Evolutionary conservation across 2,888 invertebrate genomes (phyloP), one percentile per base, ranked within the genome.

Genomic region (Copidosoma aretas): DNA sequence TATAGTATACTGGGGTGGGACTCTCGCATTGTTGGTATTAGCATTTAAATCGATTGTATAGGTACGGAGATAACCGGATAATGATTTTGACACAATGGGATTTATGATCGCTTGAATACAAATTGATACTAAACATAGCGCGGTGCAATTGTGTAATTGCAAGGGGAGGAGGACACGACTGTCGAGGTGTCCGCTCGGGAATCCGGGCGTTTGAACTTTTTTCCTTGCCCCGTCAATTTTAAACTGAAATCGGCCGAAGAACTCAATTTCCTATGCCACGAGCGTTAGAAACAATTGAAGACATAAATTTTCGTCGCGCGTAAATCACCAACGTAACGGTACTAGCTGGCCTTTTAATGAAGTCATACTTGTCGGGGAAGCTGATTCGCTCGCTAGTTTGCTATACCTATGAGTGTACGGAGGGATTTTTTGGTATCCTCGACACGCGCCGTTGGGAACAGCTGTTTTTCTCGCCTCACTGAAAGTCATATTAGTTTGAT

Each of bases 351-450:
- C 64, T 43, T 61, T 68, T 68, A 64, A 68, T 64, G 64, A 68
- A 64, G 60, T 57, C 43, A 57, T 2, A 25, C 56, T 56, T 60
- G 64, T 68, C 64, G 61, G 64, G 56, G 64, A 43, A 53, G 60
- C 60, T 46, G 21, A 32, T 17, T 46, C 12, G 43, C 12, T 3
- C 43, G 25, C 60, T 25, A 59, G 51, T 51, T 41, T 68, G 56
- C 43, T 49, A 57, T 64, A 60, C 61, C 62, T 59, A 60, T 41
- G n/a, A n/a, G n/a, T n/a, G 32, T 32, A 32, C 3, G 8, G 32
- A 8, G 68, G 60, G 64, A 68, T 64, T 68, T 68, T 68, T 68
- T 63, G 64, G 64, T 68, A 64, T 68, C 46, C 25, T 8, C 32
- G 32, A 19, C 41, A 17, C 49, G 43, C 22, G 15, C 25, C 32